Base-by-base conservation (phyloP, 2,888 invertebrate genomes). In the Drepanosiphum platanoidis region DNA sequence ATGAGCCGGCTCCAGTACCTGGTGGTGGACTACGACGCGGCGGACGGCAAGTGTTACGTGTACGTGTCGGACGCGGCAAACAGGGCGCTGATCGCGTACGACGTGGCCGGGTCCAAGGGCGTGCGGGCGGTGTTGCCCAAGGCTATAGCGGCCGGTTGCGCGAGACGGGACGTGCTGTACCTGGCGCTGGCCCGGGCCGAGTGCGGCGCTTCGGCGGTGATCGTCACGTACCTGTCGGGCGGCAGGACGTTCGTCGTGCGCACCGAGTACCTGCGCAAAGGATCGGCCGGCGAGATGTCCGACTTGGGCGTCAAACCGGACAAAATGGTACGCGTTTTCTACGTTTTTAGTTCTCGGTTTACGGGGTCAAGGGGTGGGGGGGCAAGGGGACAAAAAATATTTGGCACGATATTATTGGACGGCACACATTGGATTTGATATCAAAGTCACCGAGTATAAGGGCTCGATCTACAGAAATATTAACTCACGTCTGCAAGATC, bases 11-110 rank as follows among this genome's bases (percentile, higher is more conserved):
- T 61, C 8, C 77, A 61, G 61, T 39, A 4, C 27, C 8, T 77
- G 27, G 36, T 1, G 4, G 77, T 77, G 27, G 39, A 61, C 58
- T 36, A 27, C 36, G 77, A 77, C 27, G 22, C 82, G 0, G 42
- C 64, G 27, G 87, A 87, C 18, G 87, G 87, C 30, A 74, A 86
- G 52, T 86, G 87, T 34, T 88, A 84, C 86, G 80, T 87, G 90
- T 93, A 94, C 88, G 90, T 93, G 27, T 93, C 93, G 68, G 95
- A 95, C 89, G 94, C 94, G 0, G 92, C 93, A 0, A 92, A 92
- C 66, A 91, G 94, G 11, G 92, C 93, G n/a, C 92, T 94, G 77
- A 90, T 94, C 9, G 94, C 94, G 0, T 93, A 93, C 88, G 93
- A 95, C 88, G 91, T 93, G 9, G 89, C 92, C 15, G 91, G 91